Evolutionary conservation across 2,888 invertebrate species (phyloP), one percentile per base, ranked within the genome.

Genomic region (Anoplius nigerrimus): DNA sequence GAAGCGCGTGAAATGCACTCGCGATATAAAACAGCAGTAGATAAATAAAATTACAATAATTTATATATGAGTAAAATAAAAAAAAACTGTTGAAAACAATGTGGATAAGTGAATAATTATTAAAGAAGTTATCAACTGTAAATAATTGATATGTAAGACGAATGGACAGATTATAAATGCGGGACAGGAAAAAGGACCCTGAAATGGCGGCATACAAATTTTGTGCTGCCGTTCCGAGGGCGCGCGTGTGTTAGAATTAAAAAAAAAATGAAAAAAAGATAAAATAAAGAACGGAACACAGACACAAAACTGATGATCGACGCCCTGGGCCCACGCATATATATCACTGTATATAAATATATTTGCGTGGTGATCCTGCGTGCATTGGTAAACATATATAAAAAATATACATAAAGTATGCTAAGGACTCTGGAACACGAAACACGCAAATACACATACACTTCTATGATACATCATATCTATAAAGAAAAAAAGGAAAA

Each of bases 381-480:
- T 71, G 71, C 67, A 75, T 79, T 63, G 65, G 78, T 81, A 80
- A 81, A 80, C 71, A 81, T 83, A 83, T 78, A 80, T 72, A 73
- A 68, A 74, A 78, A 83, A 83, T 79, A 81, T 81, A 81, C 79
- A 82, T 79, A 82, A 77, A 77, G 67, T 71, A 80, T 70, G 71
- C 62, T 74, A 75, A 76, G 64, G 58, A 79, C 73, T 78, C 68
- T 68, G 54, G 75, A 72, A 78, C 75, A 77, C 79, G 57, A 80
- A 74, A 84, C 77, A 83, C 80, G 82, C 72, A 80, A 78, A 85
- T 78, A 82, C 80, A 81, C 75, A 66, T 76, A 85, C 78, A 83
- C 80, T 79, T 83, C 78, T 85, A 84, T 84, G 76, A 83, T 82
- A 84, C 83, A 85, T 82, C 82, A 84, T 85, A 82, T 84, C 82